phyloP scores from a whole-genome alignment of 2,113 vertebrate genomes.

The Suricata suricatta region DNA sequence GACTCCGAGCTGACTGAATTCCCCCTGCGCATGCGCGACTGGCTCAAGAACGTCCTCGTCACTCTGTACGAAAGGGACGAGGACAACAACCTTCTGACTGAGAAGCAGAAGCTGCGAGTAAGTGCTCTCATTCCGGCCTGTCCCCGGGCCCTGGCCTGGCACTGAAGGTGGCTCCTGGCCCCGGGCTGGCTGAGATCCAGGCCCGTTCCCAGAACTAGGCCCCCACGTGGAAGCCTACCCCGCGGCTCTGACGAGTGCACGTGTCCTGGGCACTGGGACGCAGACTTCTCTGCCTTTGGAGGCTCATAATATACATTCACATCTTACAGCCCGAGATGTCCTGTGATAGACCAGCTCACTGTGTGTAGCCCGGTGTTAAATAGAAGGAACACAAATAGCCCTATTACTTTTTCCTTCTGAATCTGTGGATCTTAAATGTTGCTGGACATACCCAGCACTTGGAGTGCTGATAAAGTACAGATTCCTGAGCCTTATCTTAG shows the following conservation, averaged over 20 bases:
- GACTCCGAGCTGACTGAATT: conserved; percentile 95
- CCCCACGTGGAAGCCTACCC: background rate
- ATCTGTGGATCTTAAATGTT: background rate
- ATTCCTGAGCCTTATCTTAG: background rate
- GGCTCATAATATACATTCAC: too few species aligned
- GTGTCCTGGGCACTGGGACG: background rate
- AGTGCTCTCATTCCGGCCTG: conserved; percentile 4
- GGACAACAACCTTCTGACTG: conserved; percentile 95
- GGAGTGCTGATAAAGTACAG: background rate
- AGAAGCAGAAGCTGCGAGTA: conserved; percentile 99
- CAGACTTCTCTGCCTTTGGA: background rate
- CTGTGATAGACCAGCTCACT: background rate
- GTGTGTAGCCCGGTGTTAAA: background rate
- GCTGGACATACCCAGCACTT: too few species aligned
- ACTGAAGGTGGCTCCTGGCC: background rate
- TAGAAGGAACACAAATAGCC: background rate
- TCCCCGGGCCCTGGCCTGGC: background rate
- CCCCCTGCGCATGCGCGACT: conserved; percentile 99
- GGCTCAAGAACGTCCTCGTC: conserved; percentile 99
- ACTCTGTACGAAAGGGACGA: conserved; percentile 95
- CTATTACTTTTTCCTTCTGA: background rate
- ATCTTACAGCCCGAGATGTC: background rate
- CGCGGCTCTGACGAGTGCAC: background rate
- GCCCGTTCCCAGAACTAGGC: background rate
- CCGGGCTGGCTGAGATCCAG: background rate